phyloP scores from a whole-genome alignment of 2,888 invertebrate genomes.

The Pasiphila rectangulata region DNA sequence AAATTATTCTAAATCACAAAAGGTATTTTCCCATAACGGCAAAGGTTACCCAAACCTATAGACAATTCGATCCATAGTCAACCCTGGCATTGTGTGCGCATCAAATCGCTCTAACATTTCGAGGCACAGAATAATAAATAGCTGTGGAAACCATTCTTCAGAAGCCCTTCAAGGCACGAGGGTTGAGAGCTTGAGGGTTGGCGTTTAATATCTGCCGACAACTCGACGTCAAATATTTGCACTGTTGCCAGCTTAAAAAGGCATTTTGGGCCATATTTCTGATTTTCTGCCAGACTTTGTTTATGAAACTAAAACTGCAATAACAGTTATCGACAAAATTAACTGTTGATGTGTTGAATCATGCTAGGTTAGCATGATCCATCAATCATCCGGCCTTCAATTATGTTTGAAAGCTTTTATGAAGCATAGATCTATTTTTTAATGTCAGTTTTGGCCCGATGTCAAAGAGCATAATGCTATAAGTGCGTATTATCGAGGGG shows the following conservation, averaged over 20 bases:
- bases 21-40: slow-evolving; percentile 1
- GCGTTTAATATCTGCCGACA: slow-evolving; percentile 38
- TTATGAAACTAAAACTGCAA: background rate
- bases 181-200: slow-evolving; percentile 36
- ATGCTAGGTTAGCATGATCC: too few relatives aligned
- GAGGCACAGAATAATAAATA: slow-evolving; percentile 27
- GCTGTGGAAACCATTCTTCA: slow-evolving; percentile 42
- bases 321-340: too few relatives aligned
- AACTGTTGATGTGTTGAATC: too few relatives aligned
- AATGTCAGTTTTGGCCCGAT: too few relatives aligned
- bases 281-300: background rate
- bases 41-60: slow-evolving; percentile 6
- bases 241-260: slow-evolving; percentile 14
- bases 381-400: too few relatives aligned
- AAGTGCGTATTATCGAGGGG: too few relatives aligned
- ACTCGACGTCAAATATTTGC: slow-evolving; percentile 55
- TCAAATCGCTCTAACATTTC: slow-evolving; percentile 49
- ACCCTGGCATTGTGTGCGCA: slow-evolving; percentile 44
- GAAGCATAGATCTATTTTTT: too few relatives aligned
- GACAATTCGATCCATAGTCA: slow-evolving; percentile 17
- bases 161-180: slow-evolving; percentile 54
- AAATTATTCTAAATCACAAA: background rate
- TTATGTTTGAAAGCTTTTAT: too few relatives aligned
- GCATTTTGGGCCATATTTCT: background rate
- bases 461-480: too few relatives aligned